Base-by-base conservation (phyloP, 2,113 vertebrate genomes). In the Phoenicopterus ruber region DNA sequence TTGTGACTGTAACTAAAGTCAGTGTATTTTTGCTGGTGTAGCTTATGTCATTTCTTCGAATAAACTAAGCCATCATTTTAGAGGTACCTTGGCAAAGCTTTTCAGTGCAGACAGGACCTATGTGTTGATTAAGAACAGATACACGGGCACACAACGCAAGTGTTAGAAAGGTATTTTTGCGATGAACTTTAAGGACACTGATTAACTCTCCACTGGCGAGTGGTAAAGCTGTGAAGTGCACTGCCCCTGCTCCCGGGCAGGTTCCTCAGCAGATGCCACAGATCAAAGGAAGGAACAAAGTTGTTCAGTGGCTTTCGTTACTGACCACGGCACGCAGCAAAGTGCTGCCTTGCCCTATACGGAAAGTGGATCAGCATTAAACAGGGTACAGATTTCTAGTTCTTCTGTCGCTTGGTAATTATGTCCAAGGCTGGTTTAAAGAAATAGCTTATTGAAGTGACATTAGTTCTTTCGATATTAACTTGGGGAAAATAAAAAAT, bases 51-150 rank as follows among this genome's bases (percentile, higher is more conserved):
- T 96, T 93, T 55, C 84, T 96, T 76, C 65, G 90, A 82, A 82
- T 79, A 95, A 96, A 94, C 42, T 28, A 96, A 94, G 49, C 66
- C 62, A 90, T 91, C 66, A 59, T 52, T 93, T 93, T 36, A 87
- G 84, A 65, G 66, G 76, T 95, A 92, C 79, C 78, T 82, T 85
- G 88, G 94, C 83, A 82, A 80, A 93, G 57, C 77, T 84, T 70
- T 42, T 57, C 36, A n/a, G 76, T 24, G 66, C 66, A 72, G 83
- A 58, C 69, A 32, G 58, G 69, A 57, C 76, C 90, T 42, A 5
- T 8, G 63, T 61, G 85, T 74, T 94, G 88, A 94, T 92, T 90
- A 74, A 76, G 84, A 95, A 34, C 94, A 95, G 93, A 67, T 46
- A 82, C 55, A 46, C 1, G 4, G 67, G 76, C 82, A 49, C 32